These are phyloP conservation scores for Galeopsomyia nigrocyanea DNA, from an alignment of 2,888 invertebrate species.

Conservation along the genomic window DNA sequence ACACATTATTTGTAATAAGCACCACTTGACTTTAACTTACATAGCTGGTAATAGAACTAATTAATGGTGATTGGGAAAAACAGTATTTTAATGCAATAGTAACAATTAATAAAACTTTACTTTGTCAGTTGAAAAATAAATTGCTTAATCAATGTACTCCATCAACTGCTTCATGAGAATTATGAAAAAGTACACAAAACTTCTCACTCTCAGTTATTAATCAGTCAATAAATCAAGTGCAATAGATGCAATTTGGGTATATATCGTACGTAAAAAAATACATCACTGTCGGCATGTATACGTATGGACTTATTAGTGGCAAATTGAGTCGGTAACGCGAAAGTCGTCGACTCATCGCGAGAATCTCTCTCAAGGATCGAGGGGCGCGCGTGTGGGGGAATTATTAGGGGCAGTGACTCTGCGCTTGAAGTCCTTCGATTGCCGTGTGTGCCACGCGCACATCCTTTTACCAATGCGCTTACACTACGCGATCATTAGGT, in stretches of 20 bases:
- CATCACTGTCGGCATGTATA: conserved; percentile 1
- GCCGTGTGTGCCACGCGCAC: conserved; percentile 29
- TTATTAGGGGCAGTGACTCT: conserved; percentile 66
- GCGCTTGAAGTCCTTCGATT: conserved; percentile 49
- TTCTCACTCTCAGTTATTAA: no score
- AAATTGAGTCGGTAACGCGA: conserved; percentile 47
- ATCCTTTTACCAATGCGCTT: conserved; percentile 21
- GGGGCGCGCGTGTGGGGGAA: conserved; percentile 48
- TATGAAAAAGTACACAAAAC: no score
- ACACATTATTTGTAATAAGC: not conserved
- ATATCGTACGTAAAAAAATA: conserved; percentile 4
- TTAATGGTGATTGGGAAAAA: no score
- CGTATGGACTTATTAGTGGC: conserved; percentile 39
- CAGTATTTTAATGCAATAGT: no score
- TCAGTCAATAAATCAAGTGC: not conserved
- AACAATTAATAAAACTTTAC: no score
- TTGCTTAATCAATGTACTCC: no score
- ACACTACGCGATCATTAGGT: conserved; percentile 40
- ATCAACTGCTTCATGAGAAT: no score
- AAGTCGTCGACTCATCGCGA: conserved; percentile 46
- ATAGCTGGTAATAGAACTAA: no score
- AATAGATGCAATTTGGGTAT: conserved; percentile 26
- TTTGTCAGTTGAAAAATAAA: no score
- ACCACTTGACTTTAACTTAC: no score
- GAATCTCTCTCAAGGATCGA: conserved; percentile 23